Evolutionary conservation across 2,888 invertebrate genomes (phyloP), one percentile per base, ranked within the genome.

Genomic region (Holacanthella duospinosa): DNA sequence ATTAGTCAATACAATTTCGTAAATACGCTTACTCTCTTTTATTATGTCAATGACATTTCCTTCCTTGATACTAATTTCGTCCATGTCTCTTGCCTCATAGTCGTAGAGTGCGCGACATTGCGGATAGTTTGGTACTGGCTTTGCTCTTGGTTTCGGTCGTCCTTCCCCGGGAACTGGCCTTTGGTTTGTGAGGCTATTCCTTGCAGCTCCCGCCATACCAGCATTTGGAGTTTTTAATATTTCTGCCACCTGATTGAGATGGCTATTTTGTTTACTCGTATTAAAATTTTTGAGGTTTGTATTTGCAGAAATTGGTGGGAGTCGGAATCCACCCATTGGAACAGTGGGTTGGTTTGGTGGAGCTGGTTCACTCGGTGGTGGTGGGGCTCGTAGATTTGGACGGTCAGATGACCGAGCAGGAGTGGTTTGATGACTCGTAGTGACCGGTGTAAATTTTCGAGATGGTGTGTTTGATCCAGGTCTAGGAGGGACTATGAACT

Each of bases 31-130:
- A 83, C 83, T 80, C 78, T 83, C 82, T 75, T 80, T 80, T 24
- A 84, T 74, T 57, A 86, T 79, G 66, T 84, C 83, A 63, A 86
- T 79, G 43, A 81, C 74, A 62, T 85, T 83, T 25, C 83, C 83
- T 69, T 82, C 83, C 60, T 79, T 79, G 66, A 86, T 81, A 59
- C 79, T 79, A 6, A 86, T 76, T 73, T 86, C 86, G 74, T 86
- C 85, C 19, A 82, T 79, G 75, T 85, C 85, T 73, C 82, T 82
- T 2, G 85, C 84, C 69, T 80, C 82, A 73, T 86, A 86, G 43
- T 82, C 80, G 74, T 83, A 85, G 61, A 85, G 76, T 9, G 82
- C 81, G 68, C 77, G 77, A 55, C 80, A 81, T 67, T 78, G 78
- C 28, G 81, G 81, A 61, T 77, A 74, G 64, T 67, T 75, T 25